These are phyloP conservation scores for Mionectes macconnelli DNA, from an alignment of 2,113 vertebrate genomes.

Conservation along the genomic window DNA sequence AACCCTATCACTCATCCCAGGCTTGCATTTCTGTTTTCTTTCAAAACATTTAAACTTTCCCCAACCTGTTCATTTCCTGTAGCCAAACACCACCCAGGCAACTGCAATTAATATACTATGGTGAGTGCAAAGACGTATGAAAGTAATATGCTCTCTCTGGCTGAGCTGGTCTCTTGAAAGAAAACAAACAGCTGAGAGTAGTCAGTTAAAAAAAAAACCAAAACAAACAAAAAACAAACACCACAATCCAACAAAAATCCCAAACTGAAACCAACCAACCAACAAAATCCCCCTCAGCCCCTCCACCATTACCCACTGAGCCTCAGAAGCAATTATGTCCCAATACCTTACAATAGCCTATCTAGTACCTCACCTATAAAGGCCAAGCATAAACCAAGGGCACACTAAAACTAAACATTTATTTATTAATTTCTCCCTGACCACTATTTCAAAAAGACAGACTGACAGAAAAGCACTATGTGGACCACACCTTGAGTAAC, in stretches of 20 bases:
- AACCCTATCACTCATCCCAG: conserved; percentile 35
- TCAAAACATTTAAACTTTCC: conserved; percentile 46
- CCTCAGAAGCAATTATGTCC: background rate
- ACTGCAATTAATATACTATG: background rate
- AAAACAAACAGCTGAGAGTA: background rate
- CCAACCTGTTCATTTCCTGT: conserved; percentile 32
- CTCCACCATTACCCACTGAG: background rate
- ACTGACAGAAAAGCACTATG: background rate
- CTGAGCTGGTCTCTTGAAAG: background rate
- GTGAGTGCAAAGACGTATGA: background rate
- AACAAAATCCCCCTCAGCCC: background rate
- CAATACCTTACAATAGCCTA: background rate
- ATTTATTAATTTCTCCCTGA: background rate
- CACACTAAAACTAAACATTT: background rate
- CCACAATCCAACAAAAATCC: background rate
- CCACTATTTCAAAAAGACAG: background rate
- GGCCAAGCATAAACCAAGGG: background rate
- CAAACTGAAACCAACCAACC: background rate
- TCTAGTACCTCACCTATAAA: background rate
- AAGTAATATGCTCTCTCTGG: background rate
- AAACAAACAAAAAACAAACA: background rate
- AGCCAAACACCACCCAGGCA: background rate
- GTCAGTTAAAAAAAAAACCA: background rate
- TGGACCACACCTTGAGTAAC: background rate
- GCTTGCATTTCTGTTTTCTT: conserved; percentile 55